Percentiles rank a stretch among this genome's conserved stretches.
Conservation (phyloP, 2,888 invertebrate genomes). For the Pammene aurita region DNA sequence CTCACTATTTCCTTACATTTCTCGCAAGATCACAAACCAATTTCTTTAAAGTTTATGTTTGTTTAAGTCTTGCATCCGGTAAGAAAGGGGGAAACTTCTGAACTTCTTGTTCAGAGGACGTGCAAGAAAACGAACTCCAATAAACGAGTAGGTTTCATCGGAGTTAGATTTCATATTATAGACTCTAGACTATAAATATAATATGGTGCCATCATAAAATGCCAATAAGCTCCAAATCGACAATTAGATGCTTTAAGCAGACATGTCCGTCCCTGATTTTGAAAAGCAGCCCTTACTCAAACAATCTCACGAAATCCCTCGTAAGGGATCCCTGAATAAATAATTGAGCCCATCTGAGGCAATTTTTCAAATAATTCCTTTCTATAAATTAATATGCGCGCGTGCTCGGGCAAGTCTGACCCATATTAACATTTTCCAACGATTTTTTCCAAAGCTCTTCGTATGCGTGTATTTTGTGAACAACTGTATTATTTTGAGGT, state of each 20-base stretch:
- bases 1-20: not conserved
- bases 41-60: conserved; percentile 16
- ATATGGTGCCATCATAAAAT: too few relatives aligned
- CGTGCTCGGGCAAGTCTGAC: conserved; percentile 36
- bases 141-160: too few relatives aligned
- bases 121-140: not conserved
- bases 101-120: conserved; percentile 16
- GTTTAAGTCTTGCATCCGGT: conserved; percentile 10
- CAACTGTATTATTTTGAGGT: conserved; percentile 1
- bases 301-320: conserved; percentile 26
- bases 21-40: conserved; percentile 6
- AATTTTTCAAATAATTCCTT: conserved; percentile 41
- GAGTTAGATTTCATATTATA: too few relatives aligned
- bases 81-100: conserved; percentile 1
- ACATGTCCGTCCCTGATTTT: conserved; percentile 9
- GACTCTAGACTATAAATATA: too few relatives aligned
- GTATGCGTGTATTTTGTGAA: conserved; percentile 23
- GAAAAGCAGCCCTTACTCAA: conserved; percentile 8
- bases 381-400: conserved; percentile 40
- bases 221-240: not conserved
- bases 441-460: conserved; percentile 11
- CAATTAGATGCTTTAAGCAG: not conserved
- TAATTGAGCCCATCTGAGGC: conserved; percentile 11
- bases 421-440: conserved; percentile 31
- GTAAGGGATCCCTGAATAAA: conserved; percentile 35